Evolutionary conservation across 2,113 vertebrate genomes (phyloP).

Genomic region (Neolamprologus modestus): DNA sequence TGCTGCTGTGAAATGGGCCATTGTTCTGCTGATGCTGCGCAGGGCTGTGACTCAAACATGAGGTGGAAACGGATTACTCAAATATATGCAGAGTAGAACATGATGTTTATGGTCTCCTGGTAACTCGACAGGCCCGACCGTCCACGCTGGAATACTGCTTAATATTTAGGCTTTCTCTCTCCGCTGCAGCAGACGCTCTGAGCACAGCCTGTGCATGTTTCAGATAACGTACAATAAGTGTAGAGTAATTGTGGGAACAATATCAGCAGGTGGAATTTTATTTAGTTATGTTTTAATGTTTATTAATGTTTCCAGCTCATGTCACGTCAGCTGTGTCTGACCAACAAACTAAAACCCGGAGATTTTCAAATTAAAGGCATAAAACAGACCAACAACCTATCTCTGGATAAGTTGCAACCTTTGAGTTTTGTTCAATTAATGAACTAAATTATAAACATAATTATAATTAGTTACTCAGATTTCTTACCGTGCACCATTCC

Average conservation of each 20-base stretch:
- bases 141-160: neutral
- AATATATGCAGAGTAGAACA: neutral
- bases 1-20: neutral
- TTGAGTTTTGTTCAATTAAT: neutral
- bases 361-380: neutral
- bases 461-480: neutral
- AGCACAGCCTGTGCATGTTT: neutral
- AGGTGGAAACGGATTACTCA: neutral
- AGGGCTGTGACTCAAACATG: neutral
- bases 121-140: neutral
- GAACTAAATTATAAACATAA: neutral
- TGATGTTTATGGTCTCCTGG: neutral
- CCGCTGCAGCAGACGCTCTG: neutral
- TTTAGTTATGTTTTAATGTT: neutral
- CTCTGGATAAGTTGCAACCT: neutral
- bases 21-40: slow-evolving; percentile 9
- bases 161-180: neutral
- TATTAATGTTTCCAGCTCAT: neutral
- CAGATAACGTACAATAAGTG: neutral
- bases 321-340: neutral
- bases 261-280: neutral
- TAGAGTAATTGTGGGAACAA: neutral
- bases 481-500: neutral
- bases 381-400: neutral
- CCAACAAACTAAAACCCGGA: neutral